Percentiles rank a stretch among this genome's conserved stretches.
These are phyloP conservation scores for Drosophila nigromelanica DNA, from an alignment of 1,140 invertebrate species.

Conservation along the genomic window DNA sequence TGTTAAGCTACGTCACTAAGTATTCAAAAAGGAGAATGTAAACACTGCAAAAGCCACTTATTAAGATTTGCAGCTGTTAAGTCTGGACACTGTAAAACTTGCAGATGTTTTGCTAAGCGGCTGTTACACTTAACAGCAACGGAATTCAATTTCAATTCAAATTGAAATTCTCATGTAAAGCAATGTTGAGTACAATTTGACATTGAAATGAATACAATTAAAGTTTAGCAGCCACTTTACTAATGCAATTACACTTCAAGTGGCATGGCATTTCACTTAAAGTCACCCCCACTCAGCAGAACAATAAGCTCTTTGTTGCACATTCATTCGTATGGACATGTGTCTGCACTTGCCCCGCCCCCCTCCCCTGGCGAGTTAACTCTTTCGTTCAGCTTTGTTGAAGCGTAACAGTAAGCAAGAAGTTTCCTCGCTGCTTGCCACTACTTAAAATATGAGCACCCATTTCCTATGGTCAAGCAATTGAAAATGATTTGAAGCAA, in stretches of 20 bases:
- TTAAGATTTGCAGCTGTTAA: too few relatives aligned
- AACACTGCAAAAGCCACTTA: too few relatives aligned
- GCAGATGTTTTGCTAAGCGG: not conserved
- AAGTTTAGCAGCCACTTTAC: constrained; percentile 62
- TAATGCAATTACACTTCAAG: constrained; percentile 77
- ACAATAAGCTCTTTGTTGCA: constrained; percentile 59
- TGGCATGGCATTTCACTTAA: constrained; percentile 57
- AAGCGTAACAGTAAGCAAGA: constrained; percentile 78
- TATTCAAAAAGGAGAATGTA: too few relatives aligned
- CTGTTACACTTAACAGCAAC: not conserved
- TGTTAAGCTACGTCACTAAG: too few relatives aligned
- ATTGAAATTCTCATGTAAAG: constrained; percentile 45
- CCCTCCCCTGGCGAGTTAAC: constrained; percentile 18
- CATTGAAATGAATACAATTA: constrained; percentile 53
- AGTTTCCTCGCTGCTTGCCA: constrained; percentile 53
- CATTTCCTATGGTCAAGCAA: constrained; percentile 78
- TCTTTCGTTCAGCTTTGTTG: constrained; percentile 62
- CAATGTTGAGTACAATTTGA: constrained; percentile 31
- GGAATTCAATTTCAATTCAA: constrained; percentile 39
- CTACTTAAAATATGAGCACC: constrained; percentile 80
- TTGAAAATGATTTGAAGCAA: constrained; percentile 72
- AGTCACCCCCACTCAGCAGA: constrained; percentile 16
- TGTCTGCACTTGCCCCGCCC: constrained; percentile 1
- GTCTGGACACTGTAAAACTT: not conserved
- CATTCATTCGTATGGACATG: constrained; percentile 27